phyloP scores from a whole-genome alignment of 2,888 invertebrate species.

The Nudaria mundana region DNA sequence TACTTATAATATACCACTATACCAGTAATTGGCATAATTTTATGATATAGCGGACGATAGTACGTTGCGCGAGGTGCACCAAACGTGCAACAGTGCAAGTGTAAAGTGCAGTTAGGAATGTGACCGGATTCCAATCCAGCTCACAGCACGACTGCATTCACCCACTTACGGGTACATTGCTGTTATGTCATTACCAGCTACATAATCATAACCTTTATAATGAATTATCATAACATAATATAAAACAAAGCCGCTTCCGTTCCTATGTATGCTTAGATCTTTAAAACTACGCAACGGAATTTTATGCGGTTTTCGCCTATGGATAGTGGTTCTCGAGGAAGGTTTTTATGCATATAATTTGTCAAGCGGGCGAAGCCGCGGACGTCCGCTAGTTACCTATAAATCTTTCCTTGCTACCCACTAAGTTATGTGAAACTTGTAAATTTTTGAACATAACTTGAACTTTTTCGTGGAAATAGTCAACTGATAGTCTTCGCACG shows the following conservation, averaged over 20 bases:
- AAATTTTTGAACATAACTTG: slow-evolving; percentile 3
- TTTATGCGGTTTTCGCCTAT: no score
- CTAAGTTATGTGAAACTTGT: no score
- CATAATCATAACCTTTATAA: slow-evolving; percentile 55
- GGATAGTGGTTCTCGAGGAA: no score
- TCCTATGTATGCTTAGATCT: no score
- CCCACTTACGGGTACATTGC: slow-evolving; percentile 57
- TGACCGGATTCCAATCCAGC: slow-evolving; percentile 64
- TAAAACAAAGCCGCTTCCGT: background rate
- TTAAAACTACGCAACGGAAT: no score
- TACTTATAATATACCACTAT: no score
- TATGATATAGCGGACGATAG: slow-evolving; percentile 32
- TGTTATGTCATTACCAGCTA: slow-evolving; percentile 67
- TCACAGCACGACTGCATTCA: slow-evolving; percentile 51
- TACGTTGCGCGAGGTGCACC: slow-evolving; percentile 41
- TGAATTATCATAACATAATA: slow-evolving; percentile 12
- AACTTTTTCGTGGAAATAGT: slow-evolving; percentile 10
- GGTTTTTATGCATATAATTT: no score
- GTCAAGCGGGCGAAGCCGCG: no score
- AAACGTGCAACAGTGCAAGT: slow-evolving; percentile 59
- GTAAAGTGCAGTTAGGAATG: slow-evolving; percentile 66
- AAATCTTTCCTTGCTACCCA: no score
- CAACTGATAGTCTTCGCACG: slow-evolving; percentile 11
- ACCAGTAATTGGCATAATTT: slow-evolving; percentile 39
- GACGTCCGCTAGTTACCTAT: no score